Conservation (phyloP, 1,140 invertebrate species). For the Atta colombica region DNA sequence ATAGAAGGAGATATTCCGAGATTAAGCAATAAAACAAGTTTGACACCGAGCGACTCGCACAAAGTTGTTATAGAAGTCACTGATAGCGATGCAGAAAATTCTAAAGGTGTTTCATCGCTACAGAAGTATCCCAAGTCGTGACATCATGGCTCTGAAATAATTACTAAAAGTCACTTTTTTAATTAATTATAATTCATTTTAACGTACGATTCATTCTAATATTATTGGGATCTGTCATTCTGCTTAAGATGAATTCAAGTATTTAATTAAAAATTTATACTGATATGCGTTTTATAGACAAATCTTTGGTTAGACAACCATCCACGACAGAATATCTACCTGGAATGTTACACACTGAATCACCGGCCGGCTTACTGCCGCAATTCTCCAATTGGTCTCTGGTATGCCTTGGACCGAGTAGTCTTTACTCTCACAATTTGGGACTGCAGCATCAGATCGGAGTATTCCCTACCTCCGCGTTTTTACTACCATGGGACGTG, state of each 20-base stretch:
- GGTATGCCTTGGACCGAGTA: conserved; percentile 95
- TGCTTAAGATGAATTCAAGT: background rate
- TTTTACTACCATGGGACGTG: conserved; percentile 98
- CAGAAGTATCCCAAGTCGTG: background rate
- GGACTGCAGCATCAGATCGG: conserved; percentile 94
- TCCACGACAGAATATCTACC: conserved; percentile 96
- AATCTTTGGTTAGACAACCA: conserved; percentile 89
- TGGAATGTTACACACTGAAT: conserved; percentile 94
- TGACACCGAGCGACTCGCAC: conserved; percentile 83
- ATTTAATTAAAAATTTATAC: background rate
- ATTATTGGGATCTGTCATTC: no score
- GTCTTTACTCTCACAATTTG: conserved; percentile 96
- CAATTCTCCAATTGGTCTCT: conserved; percentile 97
- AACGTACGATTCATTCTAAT: no score
- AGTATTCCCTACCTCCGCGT: conserved; percentile 95
- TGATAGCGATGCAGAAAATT: conserved; percentile 81
- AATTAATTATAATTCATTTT: no score
- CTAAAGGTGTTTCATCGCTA: conserved; percentile 79
- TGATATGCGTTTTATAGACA: conserved; percentile 85
- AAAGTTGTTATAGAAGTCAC: conserved; percentile 86
- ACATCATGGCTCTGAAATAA: no score
- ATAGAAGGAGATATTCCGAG: conserved; percentile 79
- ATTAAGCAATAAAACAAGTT: conserved; percentile 80
- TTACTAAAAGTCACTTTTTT: no score
- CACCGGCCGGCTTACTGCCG: conserved; percentile 93